A percentile compares a stretch with the other conserved stretches of the same genome.
These are phyloP conservation scores for Drosophila neocordata DNA, from an alignment of 1,140 invertebrate genomes.

Conservation along the genomic window DNA sequence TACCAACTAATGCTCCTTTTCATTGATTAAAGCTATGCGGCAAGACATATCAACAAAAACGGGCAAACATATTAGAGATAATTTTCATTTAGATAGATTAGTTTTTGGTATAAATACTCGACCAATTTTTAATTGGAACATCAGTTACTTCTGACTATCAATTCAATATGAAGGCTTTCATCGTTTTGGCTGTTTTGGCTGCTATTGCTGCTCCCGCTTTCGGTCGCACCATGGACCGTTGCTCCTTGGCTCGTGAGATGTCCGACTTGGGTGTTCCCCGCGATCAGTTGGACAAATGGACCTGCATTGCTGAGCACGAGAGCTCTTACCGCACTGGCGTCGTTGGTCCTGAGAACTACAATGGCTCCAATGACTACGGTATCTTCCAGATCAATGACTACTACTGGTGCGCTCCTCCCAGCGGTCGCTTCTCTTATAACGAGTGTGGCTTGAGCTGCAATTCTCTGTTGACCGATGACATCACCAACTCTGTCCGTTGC, in stretches of 20 bases:
- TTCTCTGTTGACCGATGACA: conserved; percentile 41
- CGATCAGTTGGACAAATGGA: conserved; percentile 45
- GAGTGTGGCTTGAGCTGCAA: conserved; percentile 47
- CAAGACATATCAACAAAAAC: neutral
- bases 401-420: conserved; percentile 64
- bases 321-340: conserved; percentile 50
- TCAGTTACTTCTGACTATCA: conserved; percentile 28
- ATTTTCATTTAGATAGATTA: conserved; percentile 16
- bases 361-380: conserved; percentile 66
- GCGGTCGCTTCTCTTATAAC: conserved; percentile 42
- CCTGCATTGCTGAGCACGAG: conserved; percentile 54
- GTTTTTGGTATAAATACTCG: conserved; percentile 29
- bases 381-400: conserved; percentile 72
- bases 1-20: neutral
- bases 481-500: conserved; percentile 44
- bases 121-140: neutral
- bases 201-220: conserved; percentile 4
- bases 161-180: conserved; percentile 52
- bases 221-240: conserved; percentile 49
- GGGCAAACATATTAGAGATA: neutral
- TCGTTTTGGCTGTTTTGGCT: conserved; percentile 46
- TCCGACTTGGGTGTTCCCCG: conserved; percentile 44
- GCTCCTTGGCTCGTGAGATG: conserved; percentile 53
- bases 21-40: neutral
- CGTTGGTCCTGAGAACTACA: conserved; percentile 48